These are phyloP conservation scores for Oreamnos americanus DNA, from an alignment of 2,113 vertebrate species.

Conservation along the genomic window DNA sequence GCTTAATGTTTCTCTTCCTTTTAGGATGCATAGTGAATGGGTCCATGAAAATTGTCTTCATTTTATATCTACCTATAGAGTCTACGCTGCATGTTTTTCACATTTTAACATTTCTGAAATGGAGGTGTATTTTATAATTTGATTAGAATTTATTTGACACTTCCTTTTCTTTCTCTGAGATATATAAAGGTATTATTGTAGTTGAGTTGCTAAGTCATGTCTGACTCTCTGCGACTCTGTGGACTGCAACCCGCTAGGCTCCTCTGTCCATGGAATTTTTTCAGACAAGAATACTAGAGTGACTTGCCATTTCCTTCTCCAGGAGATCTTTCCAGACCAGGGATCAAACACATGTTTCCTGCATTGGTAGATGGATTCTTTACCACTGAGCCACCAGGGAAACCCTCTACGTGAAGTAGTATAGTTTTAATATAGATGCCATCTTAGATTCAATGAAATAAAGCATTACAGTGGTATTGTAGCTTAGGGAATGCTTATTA, in stretches of 20 bases:
- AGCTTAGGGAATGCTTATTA: neutral
- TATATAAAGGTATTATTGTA: neutral
- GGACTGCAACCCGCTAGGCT: neutral
- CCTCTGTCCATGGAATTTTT: neutral
- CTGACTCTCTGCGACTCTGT: neutral
- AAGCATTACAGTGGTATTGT: neutral
- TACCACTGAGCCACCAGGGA: neutral
- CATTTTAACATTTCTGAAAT: constrained; percentile 11
- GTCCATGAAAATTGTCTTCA: neutral
- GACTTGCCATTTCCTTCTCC: neutral
- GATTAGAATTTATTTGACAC: neutral
- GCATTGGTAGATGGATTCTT: neutral
- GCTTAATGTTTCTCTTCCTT: neutral
- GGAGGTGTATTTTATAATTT: neutral
- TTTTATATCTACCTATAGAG: neutral
- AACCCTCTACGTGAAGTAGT: neutral
- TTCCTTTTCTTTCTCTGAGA: neutral
- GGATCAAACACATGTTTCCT: neutral
- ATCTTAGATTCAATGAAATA: neutral
- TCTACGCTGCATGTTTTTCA: neutral
- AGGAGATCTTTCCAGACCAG: neutral
- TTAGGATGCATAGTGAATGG: neutral
- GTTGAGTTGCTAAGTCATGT: neutral
- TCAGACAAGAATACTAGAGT: neutral
- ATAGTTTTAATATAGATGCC: neutral